A percentile compares a stretch with the other conserved stretches of the same genome.
phyloP scores from a whole-genome alignment of 2,888 invertebrate genomes.

The Psylliodes chrysocephalus region DNA sequence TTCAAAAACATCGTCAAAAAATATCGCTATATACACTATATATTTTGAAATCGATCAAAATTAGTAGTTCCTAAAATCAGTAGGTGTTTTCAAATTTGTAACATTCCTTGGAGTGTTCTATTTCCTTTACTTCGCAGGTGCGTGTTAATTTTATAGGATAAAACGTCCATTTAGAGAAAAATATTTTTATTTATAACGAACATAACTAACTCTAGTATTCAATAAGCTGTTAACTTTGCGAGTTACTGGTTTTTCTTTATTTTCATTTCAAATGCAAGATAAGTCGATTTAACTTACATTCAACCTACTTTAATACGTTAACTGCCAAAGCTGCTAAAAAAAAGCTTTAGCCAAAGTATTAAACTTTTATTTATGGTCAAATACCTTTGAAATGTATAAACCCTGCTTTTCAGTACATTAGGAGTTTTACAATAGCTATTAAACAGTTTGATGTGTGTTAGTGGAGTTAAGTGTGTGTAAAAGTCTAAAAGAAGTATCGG shows the following conservation, averaged over 20 bases:
- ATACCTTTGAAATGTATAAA: background rate
- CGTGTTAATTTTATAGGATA: background rate
- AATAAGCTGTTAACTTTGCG: no score
- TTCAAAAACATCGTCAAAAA: background rate
- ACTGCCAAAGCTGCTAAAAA: no score
- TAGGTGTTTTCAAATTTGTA: no score
- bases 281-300: no score
- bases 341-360: background rate
- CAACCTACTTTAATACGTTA: no score
- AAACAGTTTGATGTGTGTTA: background rate
- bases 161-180: background rate
- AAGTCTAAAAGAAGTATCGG: background rate
- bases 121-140: background rate
- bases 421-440: slow-evolving; percentile 1
- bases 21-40: no score
- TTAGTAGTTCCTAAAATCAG: no score
- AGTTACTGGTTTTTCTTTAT: no score
- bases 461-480: slow-evolving; percentile 3
- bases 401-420: background rate
- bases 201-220: no score
- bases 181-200: background rate
- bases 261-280: no score
- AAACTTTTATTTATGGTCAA: background rate
- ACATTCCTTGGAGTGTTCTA: background rate
- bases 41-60: no score